phyloP scores from a whole-genome alignment of 2,888 invertebrate genomes.

The Tethea ocularis region DNA sequence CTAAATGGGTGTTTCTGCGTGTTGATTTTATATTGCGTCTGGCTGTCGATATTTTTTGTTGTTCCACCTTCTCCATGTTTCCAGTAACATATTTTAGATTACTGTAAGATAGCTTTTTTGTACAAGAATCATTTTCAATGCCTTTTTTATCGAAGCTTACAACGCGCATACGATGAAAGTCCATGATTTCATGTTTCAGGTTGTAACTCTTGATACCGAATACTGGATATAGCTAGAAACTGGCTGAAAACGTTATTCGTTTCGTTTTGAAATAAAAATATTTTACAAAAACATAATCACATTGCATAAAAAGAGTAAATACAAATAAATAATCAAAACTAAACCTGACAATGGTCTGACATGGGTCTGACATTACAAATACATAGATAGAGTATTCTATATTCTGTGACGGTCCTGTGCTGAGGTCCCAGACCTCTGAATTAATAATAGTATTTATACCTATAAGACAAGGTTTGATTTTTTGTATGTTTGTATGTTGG shows the following conservation, averaged over 20 bases:
- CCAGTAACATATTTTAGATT: not conserved
- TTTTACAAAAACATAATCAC: not conserved
- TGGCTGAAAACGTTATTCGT: not conserved
- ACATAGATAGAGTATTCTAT: too few species aligned
- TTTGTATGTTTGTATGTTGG: too few species aligned
- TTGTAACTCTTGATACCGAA: too few species aligned
- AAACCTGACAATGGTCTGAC: too few species aligned
- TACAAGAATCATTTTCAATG: not conserved
- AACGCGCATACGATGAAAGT: not conserved
- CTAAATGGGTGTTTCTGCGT: not conserved
- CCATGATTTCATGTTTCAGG: not conserved
- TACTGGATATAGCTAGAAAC: not conserved
- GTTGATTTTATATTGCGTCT: not conserved
- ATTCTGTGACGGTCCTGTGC: too few species aligned
- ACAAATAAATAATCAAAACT: not conserved
- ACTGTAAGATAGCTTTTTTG: not conserved
- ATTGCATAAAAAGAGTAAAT: not conserved
- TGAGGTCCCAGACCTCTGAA: too few species aligned
- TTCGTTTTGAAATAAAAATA: not conserved
- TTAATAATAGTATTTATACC: too few species aligned
- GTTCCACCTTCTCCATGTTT: not conserved
- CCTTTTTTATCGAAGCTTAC: not conserved
- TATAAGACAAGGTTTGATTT: too few species aligned
- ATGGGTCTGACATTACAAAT: not conserved
- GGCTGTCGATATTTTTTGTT: not conserved